phyloP scores from a whole-genome alignment of 2,113 vertebrate genomes.

The Crotalus tigris region DNA sequence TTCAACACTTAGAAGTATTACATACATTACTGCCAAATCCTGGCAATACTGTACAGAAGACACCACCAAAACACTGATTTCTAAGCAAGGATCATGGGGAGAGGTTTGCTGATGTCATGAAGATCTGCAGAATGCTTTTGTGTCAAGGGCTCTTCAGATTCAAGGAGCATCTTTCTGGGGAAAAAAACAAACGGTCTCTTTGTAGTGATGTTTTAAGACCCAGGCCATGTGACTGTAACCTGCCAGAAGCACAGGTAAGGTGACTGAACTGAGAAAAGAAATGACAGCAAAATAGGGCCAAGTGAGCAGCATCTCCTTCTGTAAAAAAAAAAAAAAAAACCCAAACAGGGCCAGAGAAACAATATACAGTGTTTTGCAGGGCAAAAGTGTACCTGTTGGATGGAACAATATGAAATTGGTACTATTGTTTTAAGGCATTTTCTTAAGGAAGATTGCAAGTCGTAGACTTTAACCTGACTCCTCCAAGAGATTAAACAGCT shows the following conservation, averaged over 20 bases:
- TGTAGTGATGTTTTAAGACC: neutral
- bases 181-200: neutral
- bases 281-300: neutral
- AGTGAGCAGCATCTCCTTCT: neutral
- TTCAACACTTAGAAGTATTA: neutral
- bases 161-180: neutral
- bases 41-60: neutral
- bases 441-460: slow-evolving; percentile 58
- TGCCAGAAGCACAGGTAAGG: neutral
- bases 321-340: neutral
- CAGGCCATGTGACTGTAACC: neutral
- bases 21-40: neutral
- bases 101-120: neutral
- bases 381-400: slow-evolving; percentile 42
- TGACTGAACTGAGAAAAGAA: neutral
- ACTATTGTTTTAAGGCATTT: slow-evolving; percentile 54
- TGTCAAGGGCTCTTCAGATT: neutral
- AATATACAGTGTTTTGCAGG: slow-evolving; percentile 3
- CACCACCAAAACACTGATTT: neutral
- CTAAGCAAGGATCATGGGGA: neutral
- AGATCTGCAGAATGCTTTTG: neutral
- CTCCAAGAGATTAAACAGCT: slow-evolving; percentile 73
- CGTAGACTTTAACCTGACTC: slow-evolving; percentile 67
- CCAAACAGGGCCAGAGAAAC: neutral
- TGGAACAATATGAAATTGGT: slow-evolving; percentile 50